Conservation (phyloP, 2,113 vertebrate species). For the Anarhynchus alexandrinus region DNA sequence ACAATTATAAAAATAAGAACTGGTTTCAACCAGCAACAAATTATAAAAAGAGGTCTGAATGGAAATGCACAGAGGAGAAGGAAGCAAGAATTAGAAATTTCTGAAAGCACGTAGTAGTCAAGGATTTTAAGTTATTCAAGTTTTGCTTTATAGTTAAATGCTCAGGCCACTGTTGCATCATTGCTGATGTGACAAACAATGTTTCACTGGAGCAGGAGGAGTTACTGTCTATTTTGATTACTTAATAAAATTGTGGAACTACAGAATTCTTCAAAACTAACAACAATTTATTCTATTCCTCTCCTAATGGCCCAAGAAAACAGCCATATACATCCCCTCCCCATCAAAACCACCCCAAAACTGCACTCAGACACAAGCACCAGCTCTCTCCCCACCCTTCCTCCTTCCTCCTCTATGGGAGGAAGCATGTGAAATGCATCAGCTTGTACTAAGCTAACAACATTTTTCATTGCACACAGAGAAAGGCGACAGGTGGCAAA, state of each 20-base stretch:
- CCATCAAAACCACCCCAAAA: not conserved
- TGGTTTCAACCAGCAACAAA: not conserved
- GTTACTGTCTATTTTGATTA: not conserved
- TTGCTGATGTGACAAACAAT: not conserved
- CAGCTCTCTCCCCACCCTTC: not conserved
- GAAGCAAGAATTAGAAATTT: not conserved
- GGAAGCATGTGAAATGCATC: not conserved
- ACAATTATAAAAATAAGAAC: not conserved
- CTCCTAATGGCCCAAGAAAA: not conserved
- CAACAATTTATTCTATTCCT: not conserved
- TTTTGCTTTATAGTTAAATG: not conserved
- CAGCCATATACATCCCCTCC: not conserved
- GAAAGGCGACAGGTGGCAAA: not conserved
- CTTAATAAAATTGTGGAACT: not conserved
- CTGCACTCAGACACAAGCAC: not conserved
- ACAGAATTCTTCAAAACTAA: not conserved
- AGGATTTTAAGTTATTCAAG: not conserved
- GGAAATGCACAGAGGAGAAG: not conserved
- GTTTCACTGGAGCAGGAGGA: not conserved
- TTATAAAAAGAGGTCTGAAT: not conserved
- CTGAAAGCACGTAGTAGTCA: not conserved
- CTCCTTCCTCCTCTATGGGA: not conserved
- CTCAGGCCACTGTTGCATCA: not conserved
- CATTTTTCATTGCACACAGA: not conserved
- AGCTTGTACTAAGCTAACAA: not conserved